A percentile compares a stretch with the other conserved stretches of the same genome.
Evolutionary conservation across 2,888 invertebrate genomes (phyloP).

Genomic region (Leptogaster cylindrica): DNA sequence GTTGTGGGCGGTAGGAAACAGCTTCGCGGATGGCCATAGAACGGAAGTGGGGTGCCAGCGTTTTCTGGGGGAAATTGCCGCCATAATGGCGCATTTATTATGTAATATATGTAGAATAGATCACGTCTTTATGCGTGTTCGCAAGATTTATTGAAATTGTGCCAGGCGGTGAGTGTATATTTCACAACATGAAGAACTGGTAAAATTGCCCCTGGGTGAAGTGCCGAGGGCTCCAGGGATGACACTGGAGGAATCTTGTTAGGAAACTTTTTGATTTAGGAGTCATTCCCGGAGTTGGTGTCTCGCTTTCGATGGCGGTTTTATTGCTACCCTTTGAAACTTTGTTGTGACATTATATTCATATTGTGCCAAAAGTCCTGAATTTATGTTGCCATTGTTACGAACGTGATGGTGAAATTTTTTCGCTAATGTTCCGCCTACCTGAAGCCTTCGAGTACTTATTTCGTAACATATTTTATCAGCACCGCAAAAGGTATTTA

Average conservation of each 20-base stretch:
- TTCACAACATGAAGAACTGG: conserved; percentile 46
- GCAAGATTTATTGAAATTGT: conserved; percentile 47
- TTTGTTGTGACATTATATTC: conserved; percentile 34
- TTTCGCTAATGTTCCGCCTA: conserved; percentile 5
- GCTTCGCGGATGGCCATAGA: background rate
- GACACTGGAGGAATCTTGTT: conserved; percentile 32
- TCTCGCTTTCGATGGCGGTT: conserved; percentile 5
- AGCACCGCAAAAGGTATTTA: no score
- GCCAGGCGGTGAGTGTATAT: conserved; percentile 44
- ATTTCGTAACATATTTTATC: no score
- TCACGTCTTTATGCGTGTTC: conserved; percentile 47
- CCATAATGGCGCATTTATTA: conserved; percentile 48
- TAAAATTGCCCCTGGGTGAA: conserved; percentile 41
- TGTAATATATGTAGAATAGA: conserved; percentile 48
- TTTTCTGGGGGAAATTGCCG: conserved; percentile 29
- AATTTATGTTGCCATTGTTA: conserved; percentile 28
- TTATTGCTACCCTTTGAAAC: conserved; percentile 34
- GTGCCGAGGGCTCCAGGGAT: conserved; percentile 20
- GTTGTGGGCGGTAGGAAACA: background rate
- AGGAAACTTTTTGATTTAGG: conserved; percentile 38
- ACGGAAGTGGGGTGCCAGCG: conserved; percentile 5
- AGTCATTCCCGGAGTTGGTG: conserved; percentile 15
- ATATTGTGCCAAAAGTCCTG: conserved; percentile 33
- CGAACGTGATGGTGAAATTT: background rate
- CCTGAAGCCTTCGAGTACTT: background rate